Percentiles rank a stretch among this genome's conserved stretches.
phyloP scores from a whole-genome alignment of 1,140 invertebrate genomes.

The Piezodorus guildinii region DNA sequence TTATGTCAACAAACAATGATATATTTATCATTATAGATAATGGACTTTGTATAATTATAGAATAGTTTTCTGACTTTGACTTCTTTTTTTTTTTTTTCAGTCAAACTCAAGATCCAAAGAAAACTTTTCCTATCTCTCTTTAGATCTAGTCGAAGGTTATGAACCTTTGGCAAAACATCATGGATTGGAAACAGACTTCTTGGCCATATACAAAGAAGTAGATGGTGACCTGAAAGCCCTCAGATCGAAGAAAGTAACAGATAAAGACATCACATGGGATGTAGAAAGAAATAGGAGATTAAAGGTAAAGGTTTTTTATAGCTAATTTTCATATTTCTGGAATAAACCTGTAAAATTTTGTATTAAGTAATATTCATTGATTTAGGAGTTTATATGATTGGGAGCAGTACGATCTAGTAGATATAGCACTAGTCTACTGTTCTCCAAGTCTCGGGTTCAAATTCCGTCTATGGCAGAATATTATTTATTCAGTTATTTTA shows the following conservation, averaged over 20 bases:
- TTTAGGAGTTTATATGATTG: too few relatives aligned
- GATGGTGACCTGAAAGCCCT: slow-evolving; percentile 34
- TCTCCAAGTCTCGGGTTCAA: too few relatives aligned
- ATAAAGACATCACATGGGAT: slow-evolving; percentile 34
- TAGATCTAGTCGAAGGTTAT: slow-evolving; percentile 33
- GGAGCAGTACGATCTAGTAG: too few relatives aligned
- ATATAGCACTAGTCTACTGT: too few relatives aligned
- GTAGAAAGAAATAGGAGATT: slow-evolving; percentile 34
- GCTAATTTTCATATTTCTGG: slow-evolving; percentile 24
- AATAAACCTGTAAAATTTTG: too few relatives aligned
- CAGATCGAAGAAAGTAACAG: slow-evolving; percentile 30
- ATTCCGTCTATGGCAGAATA: too few relatives aligned
- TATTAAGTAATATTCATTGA: too few relatives aligned
- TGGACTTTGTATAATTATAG: too few relatives aligned
- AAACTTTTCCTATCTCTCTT: slow-evolving; percentile 34
- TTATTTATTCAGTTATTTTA: too few relatives aligned
- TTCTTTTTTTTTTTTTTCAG: neutral
- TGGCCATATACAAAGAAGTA: slow-evolving; percentile 31
- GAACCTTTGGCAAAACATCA: slow-evolving; percentile 32
- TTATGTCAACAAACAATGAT: too few relatives aligned
- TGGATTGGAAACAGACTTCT: slow-evolving; percentile 30
- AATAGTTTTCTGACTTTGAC: too few relatives aligned
- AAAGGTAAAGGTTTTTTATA: slow-evolving; percentile 24
- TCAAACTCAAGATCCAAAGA: slow-evolving; percentile 30
- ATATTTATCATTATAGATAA: too few relatives aligned